Evolutionary conservation across 2,888 invertebrate genomes (phyloP).

Genomic region (Caenorhabditis sinica): DNA sequence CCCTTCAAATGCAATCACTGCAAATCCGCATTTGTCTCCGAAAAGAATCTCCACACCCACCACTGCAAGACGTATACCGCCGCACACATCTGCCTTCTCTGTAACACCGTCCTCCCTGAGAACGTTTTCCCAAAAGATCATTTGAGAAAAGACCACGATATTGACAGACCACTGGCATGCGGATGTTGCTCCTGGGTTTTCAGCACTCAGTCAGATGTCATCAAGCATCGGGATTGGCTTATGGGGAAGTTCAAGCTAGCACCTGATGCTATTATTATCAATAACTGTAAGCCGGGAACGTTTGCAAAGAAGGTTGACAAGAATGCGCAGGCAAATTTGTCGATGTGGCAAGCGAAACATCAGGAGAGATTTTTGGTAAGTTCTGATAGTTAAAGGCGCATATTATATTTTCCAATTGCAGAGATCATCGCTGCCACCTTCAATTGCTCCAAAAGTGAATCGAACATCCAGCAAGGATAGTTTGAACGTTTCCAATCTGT

Average conservation of each 20-base stretch:
- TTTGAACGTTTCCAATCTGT: no score
- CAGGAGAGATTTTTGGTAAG: no score
- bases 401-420: no score
- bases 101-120: not conserved
- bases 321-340: not conserved
- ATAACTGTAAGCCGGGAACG: not conserved
- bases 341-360: not conserved
- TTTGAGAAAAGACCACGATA: not conserved
- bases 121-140: not conserved
- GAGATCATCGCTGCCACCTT: no score
- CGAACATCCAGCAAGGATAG: no score
- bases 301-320: not conserved
- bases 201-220: not conserved
- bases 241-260: not conserved
- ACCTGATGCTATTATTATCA: not conserved
- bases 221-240: not conserved
- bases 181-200: not conserved
- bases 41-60: no score
- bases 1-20: no score
- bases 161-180: not conserved
- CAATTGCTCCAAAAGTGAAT: no score
- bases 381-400: no score
- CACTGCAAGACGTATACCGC: no score
- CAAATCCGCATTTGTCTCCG: no score
- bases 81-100: not conserved